Percentiles rank a stretch among this genome's conserved stretches.
Evolutionary conservation across 2,797 vertebrate species (phyloP).

Genomic region (Bradypodion ventrale): DNA sequence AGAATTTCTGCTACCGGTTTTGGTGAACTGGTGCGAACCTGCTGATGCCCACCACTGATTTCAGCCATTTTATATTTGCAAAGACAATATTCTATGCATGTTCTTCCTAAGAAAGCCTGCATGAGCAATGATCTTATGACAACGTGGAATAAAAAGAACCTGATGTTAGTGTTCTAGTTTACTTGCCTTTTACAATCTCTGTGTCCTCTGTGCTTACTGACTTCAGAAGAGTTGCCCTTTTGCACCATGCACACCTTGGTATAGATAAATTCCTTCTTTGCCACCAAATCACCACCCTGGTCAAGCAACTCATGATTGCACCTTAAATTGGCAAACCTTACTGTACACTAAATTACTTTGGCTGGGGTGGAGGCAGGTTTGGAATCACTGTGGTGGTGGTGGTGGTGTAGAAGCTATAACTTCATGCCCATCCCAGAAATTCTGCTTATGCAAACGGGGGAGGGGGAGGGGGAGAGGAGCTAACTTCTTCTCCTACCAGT

Average conservation of each 20-base stretch:
- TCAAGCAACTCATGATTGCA: background rate
- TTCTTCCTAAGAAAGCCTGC: background rate
- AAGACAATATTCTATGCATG: background rate
- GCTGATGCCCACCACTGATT: no score
- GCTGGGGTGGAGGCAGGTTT: background rate
- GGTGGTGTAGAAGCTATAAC: background rate
- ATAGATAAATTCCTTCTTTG: background rate
- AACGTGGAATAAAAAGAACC: background rate
- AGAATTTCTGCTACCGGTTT: no score
- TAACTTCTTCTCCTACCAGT: background rate
- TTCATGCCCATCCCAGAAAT: background rate
- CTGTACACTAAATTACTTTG: background rate
- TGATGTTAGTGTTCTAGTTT: background rate
- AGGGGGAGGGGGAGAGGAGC: background rate
- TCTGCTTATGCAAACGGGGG: background rate
- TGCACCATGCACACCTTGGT: background rate
- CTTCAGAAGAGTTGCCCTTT: background rate
- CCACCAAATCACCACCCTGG: background rate
- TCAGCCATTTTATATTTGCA: background rate
- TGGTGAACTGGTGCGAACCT: no score
- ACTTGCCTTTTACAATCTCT: background rate
- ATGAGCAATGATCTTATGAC: background rate
- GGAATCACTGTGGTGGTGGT: background rate
- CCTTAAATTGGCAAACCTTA: background rate
- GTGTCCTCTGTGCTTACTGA: background rate